Conservation (phyloP, 1,140 invertebrate species). For the Neotoxoptera formosana region DNA sequence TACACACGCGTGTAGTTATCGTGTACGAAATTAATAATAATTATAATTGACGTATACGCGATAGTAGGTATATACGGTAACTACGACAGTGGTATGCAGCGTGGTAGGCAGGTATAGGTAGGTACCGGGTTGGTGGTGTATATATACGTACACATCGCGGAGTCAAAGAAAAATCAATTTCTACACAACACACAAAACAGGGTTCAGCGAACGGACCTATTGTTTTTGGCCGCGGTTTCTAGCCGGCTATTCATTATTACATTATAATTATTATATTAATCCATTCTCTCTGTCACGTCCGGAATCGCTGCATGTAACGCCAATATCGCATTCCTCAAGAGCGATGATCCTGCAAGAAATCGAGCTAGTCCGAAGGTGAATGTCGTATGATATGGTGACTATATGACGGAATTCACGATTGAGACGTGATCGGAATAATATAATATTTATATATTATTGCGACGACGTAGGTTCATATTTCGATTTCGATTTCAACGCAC, state of each 20-base stretch:
- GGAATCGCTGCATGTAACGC: background rate
- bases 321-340: background rate
- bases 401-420: constrained; percentile 10
- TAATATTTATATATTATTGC: background rate
- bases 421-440: constrained; percentile 24
- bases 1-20: background rate
- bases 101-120: background rate
- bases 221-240: constrained; percentile 22
- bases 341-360: constrained; percentile 45
- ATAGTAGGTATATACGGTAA: background rate
- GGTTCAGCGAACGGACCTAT: constrained; percentile 19
- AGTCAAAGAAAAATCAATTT: constrained; percentile 43
- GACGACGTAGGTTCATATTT: background rate
- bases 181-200: background rate
- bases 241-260: constrained; percentile 27
- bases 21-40: background rate
- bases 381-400: constrained; percentile 16
- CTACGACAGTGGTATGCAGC: background rate
- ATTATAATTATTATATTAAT: constrained; percentile 33
- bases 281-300: constrained; percentile 14
- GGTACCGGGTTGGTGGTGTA: background rate
- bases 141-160: background rate
- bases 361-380: constrained; percentile 23
- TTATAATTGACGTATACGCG: background rate
- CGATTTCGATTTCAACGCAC: background rate